Percentiles rank a stretch among this genome's conserved stretches.
These are phyloP conservation scores for Drosophila lacicola DNA, from an alignment of 2,888 invertebrate species.

Conservation along the genomic window DNA sequence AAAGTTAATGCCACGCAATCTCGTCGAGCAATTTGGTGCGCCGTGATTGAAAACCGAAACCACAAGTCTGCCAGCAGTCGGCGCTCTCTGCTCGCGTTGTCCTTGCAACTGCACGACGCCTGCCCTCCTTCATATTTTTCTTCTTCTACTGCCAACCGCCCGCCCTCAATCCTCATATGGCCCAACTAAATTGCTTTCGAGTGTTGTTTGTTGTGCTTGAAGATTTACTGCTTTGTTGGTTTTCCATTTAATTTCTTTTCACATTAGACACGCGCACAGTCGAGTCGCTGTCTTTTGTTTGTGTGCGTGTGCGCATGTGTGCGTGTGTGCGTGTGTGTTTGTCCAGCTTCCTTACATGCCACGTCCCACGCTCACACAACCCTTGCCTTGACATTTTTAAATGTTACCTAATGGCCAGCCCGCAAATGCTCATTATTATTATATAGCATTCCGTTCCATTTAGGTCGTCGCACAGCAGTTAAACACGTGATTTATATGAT, in stretches of 20 bases:
- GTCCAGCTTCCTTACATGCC: neutral
- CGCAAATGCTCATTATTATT: slow-evolving; percentile 71
- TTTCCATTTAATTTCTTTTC: slow-evolving; percentile 75
- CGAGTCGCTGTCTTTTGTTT: neutral
- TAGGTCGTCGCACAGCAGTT: slow-evolving; percentile 42
- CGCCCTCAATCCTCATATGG: slow-evolving; percentile 13
- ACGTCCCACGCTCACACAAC: neutral
- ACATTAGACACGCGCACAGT: slow-evolving; percentile 61
- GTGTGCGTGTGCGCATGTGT: slow-evolving; percentile 5
- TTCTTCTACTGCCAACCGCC: neutral
- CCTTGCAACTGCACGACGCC: slow-evolving; percentile 36
- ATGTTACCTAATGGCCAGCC: slow-evolving; percentile 71
- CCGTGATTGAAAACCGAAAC: slow-evolving; percentile 54
- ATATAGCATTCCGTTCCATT: slow-evolving; percentile 28
- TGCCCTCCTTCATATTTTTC: no score
- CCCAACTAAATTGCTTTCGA: slow-evolving; percentile 76
- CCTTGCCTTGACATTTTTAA: slow-evolving; percentile 71
- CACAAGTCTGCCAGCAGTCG: slow-evolving; percentile 10
- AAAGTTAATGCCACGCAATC: slow-evolving; percentile 44
- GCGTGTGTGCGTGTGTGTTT: slow-evolving; percentile 5
- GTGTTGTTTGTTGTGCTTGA: slow-evolving; percentile 74
- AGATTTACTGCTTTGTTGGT: slow-evolving; percentile 73
- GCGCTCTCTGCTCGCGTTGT: slow-evolving; percentile 16
- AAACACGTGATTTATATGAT: slow-evolving; percentile 69
- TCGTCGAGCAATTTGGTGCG: slow-evolving; percentile 49